Base-by-base conservation (phyloP, 2,797 vertebrate species). In the Microctenopoma stevenorrisi region DNA sequence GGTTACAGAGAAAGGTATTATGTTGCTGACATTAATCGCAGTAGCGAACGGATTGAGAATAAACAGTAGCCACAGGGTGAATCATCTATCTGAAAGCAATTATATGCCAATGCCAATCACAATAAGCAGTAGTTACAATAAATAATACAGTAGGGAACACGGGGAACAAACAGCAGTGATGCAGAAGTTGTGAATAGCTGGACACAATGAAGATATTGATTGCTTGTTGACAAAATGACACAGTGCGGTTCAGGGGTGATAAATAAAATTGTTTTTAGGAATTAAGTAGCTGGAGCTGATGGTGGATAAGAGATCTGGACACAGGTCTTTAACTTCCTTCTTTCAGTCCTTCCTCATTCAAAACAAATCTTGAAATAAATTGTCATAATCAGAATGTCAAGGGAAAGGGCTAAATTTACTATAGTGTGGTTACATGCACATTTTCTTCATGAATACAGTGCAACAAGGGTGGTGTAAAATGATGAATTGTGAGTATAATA, bases 71-170 rank as follows among this genome's bases (percentile, higher is more conserved):
- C 74, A 64, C 43, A 1, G 81, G 83, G 64, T 60, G 61, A 78
- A 76, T 79, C 77, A 82, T 84, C 74, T 62, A 75, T 89, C 87
- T 82, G 60, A 86, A 83, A 76, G 68, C 78, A 85, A 88, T 89
- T 85, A 85, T 68, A 72, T 43, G 25, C 47, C 64, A 42, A 79
- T 35, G 56, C 49, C 55, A 42, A 79, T 76, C 69, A 80, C 73
- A 84, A 83, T 72, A 81, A 80, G 66, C 72, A 53, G 72, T 58
- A 74, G 58, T 84, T 79, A 74, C 49, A 69, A 86, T 82, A 75
- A 74, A 86, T 84, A 89, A 85, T 66, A 76, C 47, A 66, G 56
- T 38, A 15, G 22, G 58, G 38, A 77, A 64, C 28, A 35, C 26
- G 2, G 43, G 54, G 49, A 60, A 81, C 55, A 76, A 83, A 81